These are phyloP conservation scores for Tyria jacobaeae DNA, from an alignment of 2,888 invertebrate genomes.

Conservation along the genomic window DNA sequence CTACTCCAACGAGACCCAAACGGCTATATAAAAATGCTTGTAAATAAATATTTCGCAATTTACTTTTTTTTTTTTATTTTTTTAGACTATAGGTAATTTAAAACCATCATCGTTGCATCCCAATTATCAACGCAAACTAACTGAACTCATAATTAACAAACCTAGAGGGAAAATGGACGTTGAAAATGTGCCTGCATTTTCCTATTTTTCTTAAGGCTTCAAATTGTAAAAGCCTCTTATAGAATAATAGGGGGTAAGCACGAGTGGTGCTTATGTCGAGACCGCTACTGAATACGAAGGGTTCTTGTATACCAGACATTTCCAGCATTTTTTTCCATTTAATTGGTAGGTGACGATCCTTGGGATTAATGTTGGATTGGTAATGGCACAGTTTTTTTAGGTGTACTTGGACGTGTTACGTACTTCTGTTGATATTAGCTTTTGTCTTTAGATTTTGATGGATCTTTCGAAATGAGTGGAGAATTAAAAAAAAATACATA, in stretches of 20 bases:
- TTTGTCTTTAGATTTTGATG: no score
- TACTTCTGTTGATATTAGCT: no score
- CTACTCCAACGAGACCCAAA: no score
- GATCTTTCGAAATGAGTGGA: no score
- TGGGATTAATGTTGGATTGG: conserved; percentile 29
- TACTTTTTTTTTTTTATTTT: neutral
- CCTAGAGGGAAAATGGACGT: conserved; percentile 41
- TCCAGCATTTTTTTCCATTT: conserved; percentile 39
- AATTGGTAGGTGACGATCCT: conserved; percentile 48
- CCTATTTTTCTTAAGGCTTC: conserved; percentile 54
- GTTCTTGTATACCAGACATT: conserved; percentile 47
- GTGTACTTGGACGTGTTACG: neutral
- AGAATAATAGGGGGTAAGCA: conserved; percentile 48
- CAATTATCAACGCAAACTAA: conserved; percentile 23
- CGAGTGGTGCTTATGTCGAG: conserved; percentile 44
- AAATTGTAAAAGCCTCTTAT: conserved; percentile 50
- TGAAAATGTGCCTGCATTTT: conserved; percentile 41
- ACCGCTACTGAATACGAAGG: conserved; percentile 45
- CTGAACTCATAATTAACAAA: conserved; percentile 39
- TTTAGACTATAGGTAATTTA: neutral
- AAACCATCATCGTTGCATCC: conserved; percentile 6
- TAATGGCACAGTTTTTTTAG: neutral
- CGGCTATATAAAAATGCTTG: no score
- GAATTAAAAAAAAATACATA: no score
- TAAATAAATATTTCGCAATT: neutral